Conservation (phyloP, 2,113 vertebrate species). For the Callorhinus ursinus region DNA sequence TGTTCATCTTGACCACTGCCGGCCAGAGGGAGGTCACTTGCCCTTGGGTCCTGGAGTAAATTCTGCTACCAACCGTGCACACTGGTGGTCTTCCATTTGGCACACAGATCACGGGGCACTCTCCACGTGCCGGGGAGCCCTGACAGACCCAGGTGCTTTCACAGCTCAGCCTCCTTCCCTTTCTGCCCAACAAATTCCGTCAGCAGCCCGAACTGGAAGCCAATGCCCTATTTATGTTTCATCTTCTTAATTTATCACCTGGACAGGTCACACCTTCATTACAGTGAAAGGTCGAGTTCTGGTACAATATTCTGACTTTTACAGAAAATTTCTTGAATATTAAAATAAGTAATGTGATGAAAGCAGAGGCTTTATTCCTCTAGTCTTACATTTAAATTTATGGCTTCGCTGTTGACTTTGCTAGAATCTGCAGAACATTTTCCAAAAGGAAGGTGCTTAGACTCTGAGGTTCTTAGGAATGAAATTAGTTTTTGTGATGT, state of each 20-base stretch:
- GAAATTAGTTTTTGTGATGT: conserved; percentile 44
- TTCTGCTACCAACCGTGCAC: conserved; percentile 53
- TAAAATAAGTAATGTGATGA: not conserved
- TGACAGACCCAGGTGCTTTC: not conserved
- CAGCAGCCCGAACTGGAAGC: not conserved
- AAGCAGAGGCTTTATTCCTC: conserved; percentile 7
- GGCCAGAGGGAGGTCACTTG: not conserved
- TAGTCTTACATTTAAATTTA: not conserved
- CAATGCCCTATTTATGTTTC: not conserved
- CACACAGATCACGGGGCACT: conserved; percentile 66
- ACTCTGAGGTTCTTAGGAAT: not conserved
- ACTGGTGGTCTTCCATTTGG: conserved; percentile 66
- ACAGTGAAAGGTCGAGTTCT: fast-evolving
- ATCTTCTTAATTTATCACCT: not conserved
- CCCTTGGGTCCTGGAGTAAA: conserved; percentile 64
- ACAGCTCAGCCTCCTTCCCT: conserved; percentile 47
- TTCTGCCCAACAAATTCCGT: not conserved
- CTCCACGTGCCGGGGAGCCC: not conserved
- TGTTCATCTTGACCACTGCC: fast-evolving
- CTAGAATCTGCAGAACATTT: conserved; percentile 63
- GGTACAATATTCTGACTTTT: not conserved
- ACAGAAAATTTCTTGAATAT: not conserved
- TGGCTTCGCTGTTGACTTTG: conserved; percentile 63
- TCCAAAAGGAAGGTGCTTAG: conserved; percentile 46
- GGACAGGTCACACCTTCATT: not conserved